Percentiles rank a stretch among this genome's conserved stretches.
phyloP scores from a whole-genome alignment of 1,140 invertebrate species.

The Diuraphis noxia region DNA sequence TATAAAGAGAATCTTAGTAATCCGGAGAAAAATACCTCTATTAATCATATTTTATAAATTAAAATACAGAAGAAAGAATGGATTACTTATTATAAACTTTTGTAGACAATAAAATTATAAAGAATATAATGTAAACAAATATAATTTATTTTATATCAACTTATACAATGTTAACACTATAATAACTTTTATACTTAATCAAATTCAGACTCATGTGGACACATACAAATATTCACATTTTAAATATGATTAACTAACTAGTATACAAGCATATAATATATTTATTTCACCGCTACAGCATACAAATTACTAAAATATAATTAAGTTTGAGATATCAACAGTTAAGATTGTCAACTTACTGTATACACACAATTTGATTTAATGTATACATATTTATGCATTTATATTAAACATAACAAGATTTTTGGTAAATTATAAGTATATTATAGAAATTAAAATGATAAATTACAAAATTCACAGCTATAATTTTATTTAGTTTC shows the following conservation, averaged over 20 bases:
- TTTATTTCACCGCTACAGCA: background rate
- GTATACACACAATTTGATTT: background rate
- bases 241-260: background rate
- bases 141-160: slow-evolving; percentile 29
- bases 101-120: background rate
- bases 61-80: background rate
- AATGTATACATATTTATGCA: background rate
- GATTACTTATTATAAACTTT: too few species aligned
- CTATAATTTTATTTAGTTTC: background rate
- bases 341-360: slow-evolving; percentile 37
- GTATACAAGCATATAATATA: background rate
- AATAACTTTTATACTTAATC: background rate
- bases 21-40: background rate
- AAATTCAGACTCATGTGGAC: slow-evolving; percentile 7
- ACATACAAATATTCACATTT: slow-evolving; percentile 22
- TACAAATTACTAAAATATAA: background rate
- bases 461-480: background rate
- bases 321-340: background rate
- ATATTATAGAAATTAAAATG: background rate
- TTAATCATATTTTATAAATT: background rate
- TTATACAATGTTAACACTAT: slow-evolving; percentile 16
- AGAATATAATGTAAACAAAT: slow-evolving; percentile 18
- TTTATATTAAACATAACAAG: slow-evolving; percentile 9
- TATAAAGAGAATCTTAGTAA: background rate
- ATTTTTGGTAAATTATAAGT: background rate